Conservation (phyloP, 2,797 vertebrate genomes). For the Morus bassanus region DNA sequence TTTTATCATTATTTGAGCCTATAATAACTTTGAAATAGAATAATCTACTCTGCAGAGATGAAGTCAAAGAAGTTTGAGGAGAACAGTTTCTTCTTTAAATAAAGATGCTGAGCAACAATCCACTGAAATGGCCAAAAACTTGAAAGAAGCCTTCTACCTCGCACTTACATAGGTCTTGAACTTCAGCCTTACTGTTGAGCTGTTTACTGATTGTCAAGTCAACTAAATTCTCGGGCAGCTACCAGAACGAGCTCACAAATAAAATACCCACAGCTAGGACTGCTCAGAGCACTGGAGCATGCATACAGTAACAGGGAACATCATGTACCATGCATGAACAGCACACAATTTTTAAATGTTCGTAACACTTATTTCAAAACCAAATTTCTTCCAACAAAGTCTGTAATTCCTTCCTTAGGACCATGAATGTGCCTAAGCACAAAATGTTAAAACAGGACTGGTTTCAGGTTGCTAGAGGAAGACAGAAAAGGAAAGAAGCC, state of each 20-base stretch:
- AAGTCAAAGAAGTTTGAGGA: slow-evolving; percentile 2
- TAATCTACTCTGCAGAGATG: slow-evolving; percentile 3
- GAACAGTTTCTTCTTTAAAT: not conserved
- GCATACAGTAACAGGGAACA: slow-evolving; percentile 63
- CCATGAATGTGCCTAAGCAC: slow-evolving; percentile 28
- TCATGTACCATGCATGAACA: slow-evolving; percentile 53
- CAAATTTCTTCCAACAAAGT: slow-evolving; percentile 70
- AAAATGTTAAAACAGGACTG: slow-evolving; percentile 51
- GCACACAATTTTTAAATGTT: slow-evolving; percentile 62
- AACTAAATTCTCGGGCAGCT: slow-evolving; percentile 45
- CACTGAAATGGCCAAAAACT: not conserved
- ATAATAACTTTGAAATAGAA: slow-evolving; percentile 20
- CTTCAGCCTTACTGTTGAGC: slow-evolving; percentile 20
- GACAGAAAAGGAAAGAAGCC: slow-evolving; percentile 1
- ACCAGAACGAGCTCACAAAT: slow-evolving; percentile 63
- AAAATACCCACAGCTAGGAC: slow-evolving; percentile 66
- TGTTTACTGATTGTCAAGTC: slow-evolving; percentile 61
- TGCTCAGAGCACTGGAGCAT: slow-evolving; percentile 59
- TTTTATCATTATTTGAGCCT: slow-evolving; percentile 45
- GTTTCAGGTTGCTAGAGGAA: slow-evolving; percentile 44
- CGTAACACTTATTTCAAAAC: slow-evolving; percentile 61
- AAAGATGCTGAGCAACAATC: slow-evolving; percentile 40
- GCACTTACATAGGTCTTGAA: slow-evolving; percentile 9
- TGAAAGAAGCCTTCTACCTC: slow-evolving; percentile 47
- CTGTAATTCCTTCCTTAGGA: slow-evolving; percentile 57